phyloP scores from a whole-genome alignment of 2,113 vertebrate genomes.

The Sterna hirundo region DNA sequence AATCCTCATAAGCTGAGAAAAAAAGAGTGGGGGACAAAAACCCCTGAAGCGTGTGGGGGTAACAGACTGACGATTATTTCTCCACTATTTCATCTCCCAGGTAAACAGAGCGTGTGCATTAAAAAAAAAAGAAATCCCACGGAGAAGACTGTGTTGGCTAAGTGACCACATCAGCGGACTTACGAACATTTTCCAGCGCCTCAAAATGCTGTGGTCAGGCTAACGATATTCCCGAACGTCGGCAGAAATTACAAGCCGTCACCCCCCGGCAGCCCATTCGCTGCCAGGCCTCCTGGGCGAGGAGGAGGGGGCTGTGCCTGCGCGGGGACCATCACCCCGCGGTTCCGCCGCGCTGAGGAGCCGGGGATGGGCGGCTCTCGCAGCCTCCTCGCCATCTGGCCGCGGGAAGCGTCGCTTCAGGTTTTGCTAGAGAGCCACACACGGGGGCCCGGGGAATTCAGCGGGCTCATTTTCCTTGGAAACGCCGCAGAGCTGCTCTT shows the following conservation, averaged over 20 bases:
- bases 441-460: neutral
- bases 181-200: neutral
- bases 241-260: neutral
- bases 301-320: neutral
- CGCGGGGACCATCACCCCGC: neutral
- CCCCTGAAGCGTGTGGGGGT: too few relatives aligned
- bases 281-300: neutral
- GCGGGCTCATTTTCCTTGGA: neutral
- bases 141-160: neutral
- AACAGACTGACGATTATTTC: neutral
- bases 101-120: rapidly evolving
- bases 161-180: neutral
- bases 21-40: too few relatives aligned
- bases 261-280: neutral
- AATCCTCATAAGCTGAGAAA: neutral
- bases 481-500: neutral
- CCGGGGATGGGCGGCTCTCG: neutral
- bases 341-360: neutral
- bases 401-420: neutral
- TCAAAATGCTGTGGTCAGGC: neutral
- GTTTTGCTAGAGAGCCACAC: neutral
- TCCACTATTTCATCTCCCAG: neutral
- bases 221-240: neutral
- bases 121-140: neutral
- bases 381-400: conserved; percentile 26